phyloP scores from a whole-genome alignment of 2,797 vertebrate genomes.

The Odontamblyopus lacepedii region DNA sequence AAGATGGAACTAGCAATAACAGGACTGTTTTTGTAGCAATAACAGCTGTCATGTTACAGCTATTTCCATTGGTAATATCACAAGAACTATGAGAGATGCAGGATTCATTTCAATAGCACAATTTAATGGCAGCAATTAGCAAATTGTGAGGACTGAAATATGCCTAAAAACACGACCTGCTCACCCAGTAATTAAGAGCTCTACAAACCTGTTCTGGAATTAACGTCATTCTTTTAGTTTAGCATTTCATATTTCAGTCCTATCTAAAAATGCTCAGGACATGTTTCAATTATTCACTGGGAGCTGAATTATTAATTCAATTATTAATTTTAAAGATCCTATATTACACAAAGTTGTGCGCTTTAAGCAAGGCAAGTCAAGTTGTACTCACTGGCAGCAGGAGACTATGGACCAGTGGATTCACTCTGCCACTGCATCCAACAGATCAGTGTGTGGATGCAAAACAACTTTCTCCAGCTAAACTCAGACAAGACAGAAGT shows the following conservation, averaged over 20 bases:
- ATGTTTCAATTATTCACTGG: background rate
- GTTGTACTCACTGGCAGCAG: too few relatives aligned
- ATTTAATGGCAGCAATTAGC: background rate
- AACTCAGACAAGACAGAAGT: too few relatives aligned
- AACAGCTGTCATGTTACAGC: too few relatives aligned
- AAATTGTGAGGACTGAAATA: background rate
- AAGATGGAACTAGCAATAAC: too few relatives aligned
- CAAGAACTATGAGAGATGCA: background rate
- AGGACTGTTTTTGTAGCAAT: too few relatives aligned
- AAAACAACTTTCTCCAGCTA: too few relatives aligned
- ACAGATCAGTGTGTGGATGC: too few relatives aligned
- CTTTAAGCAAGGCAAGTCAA: too few relatives aligned
- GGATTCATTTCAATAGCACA: background rate
- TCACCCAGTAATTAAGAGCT: background rate
- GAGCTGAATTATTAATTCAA: background rate
- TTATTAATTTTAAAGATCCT: too few relatives aligned
- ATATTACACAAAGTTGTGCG: too few relatives aligned
- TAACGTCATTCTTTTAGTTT: background rate
- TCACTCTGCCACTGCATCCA: too few relatives aligned
- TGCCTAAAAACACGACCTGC: background rate
- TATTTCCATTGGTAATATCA: background rate
- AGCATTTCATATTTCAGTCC: background rate
- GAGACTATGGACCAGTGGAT: too few relatives aligned
- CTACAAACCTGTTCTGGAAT: background rate
- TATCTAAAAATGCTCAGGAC: background rate